Percentiles rank a stretch among this genome's conserved stretches.
Conservation (phyloP, 2,797 vertebrate genomes). For the Pagetopsis macropterus region DNA sequence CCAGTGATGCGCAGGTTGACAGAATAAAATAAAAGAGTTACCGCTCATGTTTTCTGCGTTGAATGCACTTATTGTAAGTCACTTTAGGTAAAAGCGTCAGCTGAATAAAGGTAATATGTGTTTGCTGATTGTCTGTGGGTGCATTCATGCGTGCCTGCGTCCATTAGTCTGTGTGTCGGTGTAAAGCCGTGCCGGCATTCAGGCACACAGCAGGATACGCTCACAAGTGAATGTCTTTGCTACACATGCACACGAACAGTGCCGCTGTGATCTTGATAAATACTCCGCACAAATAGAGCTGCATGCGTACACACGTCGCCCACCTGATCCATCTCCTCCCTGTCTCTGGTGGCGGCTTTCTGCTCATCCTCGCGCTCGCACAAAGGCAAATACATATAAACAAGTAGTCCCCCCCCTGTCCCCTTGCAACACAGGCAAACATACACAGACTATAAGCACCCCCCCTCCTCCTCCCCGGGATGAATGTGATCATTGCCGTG, state of each 20-base stretch:
- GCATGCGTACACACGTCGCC: constrained; percentile 41
- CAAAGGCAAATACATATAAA: constrained; percentile 57
- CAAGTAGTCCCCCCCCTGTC: constrained; percentile 38
- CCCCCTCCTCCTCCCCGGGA: constrained; percentile 31
- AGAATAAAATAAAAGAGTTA: background rate
- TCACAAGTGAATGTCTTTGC: constrained; percentile 14
- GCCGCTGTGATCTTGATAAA: constrained; percentile 41
- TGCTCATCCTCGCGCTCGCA: constrained; percentile 45
- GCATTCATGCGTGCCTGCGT: background rate
- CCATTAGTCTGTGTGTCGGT: background rate
- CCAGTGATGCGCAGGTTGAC: background rate
- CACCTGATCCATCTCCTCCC: constrained; percentile 60
- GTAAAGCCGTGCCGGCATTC: background rate
- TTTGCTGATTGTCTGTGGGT: background rate
- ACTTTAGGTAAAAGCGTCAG: background rate
- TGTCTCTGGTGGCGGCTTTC: constrained; percentile 39
- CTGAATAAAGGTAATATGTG: background rate
- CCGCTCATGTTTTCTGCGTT: background rate
- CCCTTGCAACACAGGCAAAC: background rate
- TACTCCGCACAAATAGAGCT: constrained; percentile 33
- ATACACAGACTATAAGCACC: background rate
- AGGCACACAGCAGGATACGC: constrained; percentile 17
- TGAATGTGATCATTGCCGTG: constrained; percentile 60
- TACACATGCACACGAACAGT: constrained; percentile 1
- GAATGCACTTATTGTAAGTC: background rate